Evolutionary conservation across 2,888 invertebrate species (phyloP).

Genomic region (Drosophila barbarae): DNA sequence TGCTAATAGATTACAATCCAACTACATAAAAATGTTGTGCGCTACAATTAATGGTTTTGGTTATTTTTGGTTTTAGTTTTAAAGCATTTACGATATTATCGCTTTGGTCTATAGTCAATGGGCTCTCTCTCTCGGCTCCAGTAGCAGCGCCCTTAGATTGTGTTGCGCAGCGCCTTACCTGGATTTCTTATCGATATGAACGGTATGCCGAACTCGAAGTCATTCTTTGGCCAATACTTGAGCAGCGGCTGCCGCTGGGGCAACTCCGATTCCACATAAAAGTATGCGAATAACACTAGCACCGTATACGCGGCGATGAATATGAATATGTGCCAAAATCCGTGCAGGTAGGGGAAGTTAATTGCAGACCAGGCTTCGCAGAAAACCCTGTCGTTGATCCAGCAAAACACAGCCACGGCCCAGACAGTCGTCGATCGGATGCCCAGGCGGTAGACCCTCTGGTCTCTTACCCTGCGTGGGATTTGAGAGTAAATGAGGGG

Average conservation of each 20-base stretch:
- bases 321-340: conserved; percentile 90
- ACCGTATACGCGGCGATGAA: conserved; percentile 89
- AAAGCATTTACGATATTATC: conserved; percentile 33
- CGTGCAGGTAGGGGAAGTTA: conserved; percentile 90
- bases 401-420: conserved; percentile 86
- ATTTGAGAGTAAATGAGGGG: not conserved
- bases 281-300: conserved; percentile 89
- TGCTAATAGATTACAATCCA: conserved; percentile 28
- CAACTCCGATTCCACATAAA: conserved; percentile 86
- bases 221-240: conserved; percentile 88
- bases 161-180: conserved; percentile 76
- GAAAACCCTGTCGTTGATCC: conserved; percentile 88
- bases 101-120: conserved; percentile 34
- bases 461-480: conserved; percentile 74
- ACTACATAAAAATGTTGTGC: conserved; percentile 43
- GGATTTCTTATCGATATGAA: conserved; percentile 85
- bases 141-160: conserved; percentile 49
- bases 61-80: conserved; percentile 11
- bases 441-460: conserved; percentile 86
- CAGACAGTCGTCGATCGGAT: conserved; percentile 85
- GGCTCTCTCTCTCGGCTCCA: conserved; percentile 10
- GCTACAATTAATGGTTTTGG: conserved; percentile 13
- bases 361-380: conserved; percentile 89
- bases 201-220: conserved; percentile 88
- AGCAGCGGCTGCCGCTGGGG: conserved; percentile 87